Evolutionary conservation across 1,140 invertebrate genomes (phyloP), one percentile per base, ranked within the genome.

Genomic region (Schlechtendalia chinensis): DNA sequence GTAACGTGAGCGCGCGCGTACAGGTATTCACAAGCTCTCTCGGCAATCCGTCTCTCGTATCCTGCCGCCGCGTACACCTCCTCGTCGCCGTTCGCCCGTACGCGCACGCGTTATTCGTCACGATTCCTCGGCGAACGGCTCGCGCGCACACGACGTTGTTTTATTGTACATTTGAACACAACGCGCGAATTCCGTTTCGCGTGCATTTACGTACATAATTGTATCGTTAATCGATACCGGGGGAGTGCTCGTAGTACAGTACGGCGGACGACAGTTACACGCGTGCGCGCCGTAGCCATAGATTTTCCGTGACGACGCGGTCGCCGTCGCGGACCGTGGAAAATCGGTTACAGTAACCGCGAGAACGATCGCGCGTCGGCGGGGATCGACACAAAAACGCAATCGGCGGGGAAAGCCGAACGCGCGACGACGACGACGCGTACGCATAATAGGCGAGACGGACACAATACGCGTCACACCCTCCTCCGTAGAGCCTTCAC

Each of bases 371-470:
- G 19, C 24, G 58, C 8, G 27, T 63, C 16, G 27, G 27, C 27
- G 24, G 59, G 59, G 59, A 12, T n/a, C 4, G 19, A 59, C 56
- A 22, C 22, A 59, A 59, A 59, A 59, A 5, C 56, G 22, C 6
- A 8, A 5, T 22, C 19, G 45, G 45, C n/a, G 10, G 56, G 22
- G 1, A 1, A 6, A 54, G 16, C 16, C 14, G 17, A 69, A 69
- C 8, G 22, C 67, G 45, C 67, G 27, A 50, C 22, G 65, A 69
- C 67, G 27, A 50, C 22, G 65, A 69, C 67, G 45, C 47, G 67
- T 67, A 27, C 12, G 10, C 12, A 59, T 69, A 69, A 69, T 69
- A 50, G 45, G 45, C 67, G 67, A 69, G 22, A 69, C 67, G 45
- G 47, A 69, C 50, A 69, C 16, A 27, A 69, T 50, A 69, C n/a